These are phyloP conservation scores for Patella ulyssiponensis DNA, from an alignment of 2,888 invertebrate genomes.

Conservation along the genomic window DNA sequence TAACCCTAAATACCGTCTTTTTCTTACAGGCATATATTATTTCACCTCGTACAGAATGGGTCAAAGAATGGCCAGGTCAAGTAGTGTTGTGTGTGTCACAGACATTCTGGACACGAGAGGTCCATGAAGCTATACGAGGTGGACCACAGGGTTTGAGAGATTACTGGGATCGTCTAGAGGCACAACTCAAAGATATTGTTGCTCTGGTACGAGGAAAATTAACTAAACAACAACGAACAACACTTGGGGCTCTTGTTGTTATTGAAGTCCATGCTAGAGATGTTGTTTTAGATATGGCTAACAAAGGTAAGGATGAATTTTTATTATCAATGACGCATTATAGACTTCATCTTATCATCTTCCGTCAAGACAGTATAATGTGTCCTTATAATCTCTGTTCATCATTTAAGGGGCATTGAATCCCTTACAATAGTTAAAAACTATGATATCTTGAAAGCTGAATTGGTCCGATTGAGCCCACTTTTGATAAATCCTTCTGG, in stretches of 20 bases:
- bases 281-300: constrained; percentile 78
- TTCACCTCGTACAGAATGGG: constrained; percentile 81
- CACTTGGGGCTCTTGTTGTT: constrained; percentile 90
- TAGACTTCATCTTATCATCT: background rate
- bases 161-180: constrained; percentile 76
- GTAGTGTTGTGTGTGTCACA: constrained; percentile 84
- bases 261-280: constrained; percentile 94
- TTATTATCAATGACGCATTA: background rate
- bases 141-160: constrained; percentile 76
- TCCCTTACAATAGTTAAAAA: too few species aligned
- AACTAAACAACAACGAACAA: constrained; percentile 88
- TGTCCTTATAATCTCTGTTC: too few species aligned
- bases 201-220: constrained; percentile 86
- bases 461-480: background rate
- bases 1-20: background rate
- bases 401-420: too few species aligned
- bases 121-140: constrained; percentile 81
- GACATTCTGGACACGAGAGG: constrained; percentile 87
- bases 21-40: constrained; percentile 66
- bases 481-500: background rate
- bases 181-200: constrained; percentile 83
- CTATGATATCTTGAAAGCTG: too few species aligned
- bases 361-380: too few species aligned
- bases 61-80: constrained; percentile 93
- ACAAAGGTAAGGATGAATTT: constrained; percentile 60